Base-by-base conservation (phyloP, 35 echinoderm and acorn worm species). In the Ptychodera flava region DNA sequence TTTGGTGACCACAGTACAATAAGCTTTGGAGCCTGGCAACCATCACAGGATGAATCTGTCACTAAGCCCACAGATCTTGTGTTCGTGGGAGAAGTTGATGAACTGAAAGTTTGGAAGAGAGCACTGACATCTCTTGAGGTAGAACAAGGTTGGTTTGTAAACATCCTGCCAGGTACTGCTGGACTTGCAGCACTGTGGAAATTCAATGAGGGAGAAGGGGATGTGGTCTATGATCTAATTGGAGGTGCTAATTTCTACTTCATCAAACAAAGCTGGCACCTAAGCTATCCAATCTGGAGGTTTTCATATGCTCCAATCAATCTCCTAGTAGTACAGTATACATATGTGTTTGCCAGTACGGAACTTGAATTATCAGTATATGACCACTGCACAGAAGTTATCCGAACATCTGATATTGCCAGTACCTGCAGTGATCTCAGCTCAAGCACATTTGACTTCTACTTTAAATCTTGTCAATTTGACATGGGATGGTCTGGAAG, bases 171-270 rank as follows among this genome's bases (percentile, higher is more conserved):
- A 35, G 80, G 45, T 77, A 85, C 77, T 33, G 33, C 37, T 31
- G 75, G 92, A 36, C 80, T 97, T 29, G 84, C 52, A 78, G 85
- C 83, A 36, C 36, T 97, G 15, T 97, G 94, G 94, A 97, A 97
- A 35, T 93, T 90, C 78, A 85, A 97, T 80, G 94, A 97, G 85
- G 94, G 94, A 32, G 80, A 97, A 75, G 94, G 94, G 37, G 22
- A 78, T 32, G 79, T 78, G 29, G 83, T 90, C 0, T 28, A 31
- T 45, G 94, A 97, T 84, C 32, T 85, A 35, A 85, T 97, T 35
- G 35, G 83, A 31, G 36, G 78, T 30, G 80, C 83, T 31, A 35
- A 90, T 32, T 90, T 97, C 30, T 75, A 16, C 52, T 86, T 97
- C 28, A 33, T 76, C 31, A 75, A 81, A 1, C n/a, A 88, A 10